Conservation (phyloP, 23 tunicate species). For the Clavelina lepadiformis region DNA sequence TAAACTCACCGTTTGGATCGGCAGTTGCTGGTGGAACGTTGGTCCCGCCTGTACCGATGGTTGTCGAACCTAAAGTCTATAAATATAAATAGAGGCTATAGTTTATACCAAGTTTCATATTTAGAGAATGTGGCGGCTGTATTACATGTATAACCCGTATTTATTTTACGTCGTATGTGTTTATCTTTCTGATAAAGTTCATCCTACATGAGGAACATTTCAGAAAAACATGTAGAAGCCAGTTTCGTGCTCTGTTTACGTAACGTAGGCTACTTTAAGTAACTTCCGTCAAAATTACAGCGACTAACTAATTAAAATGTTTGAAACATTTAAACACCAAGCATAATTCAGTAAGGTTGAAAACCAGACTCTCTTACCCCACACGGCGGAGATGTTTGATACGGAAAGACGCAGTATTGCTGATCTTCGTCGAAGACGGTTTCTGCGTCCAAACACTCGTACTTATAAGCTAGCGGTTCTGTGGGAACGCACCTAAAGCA, state of each 20-base stretch:
- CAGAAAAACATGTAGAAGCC: too few species aligned
- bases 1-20: slow-evolving; percentile 14
- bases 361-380: too few species aligned
- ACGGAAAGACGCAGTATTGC: slow-evolving; percentile 16
- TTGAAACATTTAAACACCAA: too few species aligned
- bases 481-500: slow-evolving; percentile 14
- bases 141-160: too few species aligned
- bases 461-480: slow-evolving; percentile 4
- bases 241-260: too few species aligned
- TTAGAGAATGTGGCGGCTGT: background rate
- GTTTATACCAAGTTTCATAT: background rate
- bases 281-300: too few species aligned
- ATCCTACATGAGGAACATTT: too few species aligned
- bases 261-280: too few species aligned
- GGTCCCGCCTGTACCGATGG: slow-evolving; percentile 1
- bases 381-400: slow-evolving; percentile 23
- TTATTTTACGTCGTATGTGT: too few species aligned
- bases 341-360: background rate
- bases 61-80: background rate
- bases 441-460: background rate
- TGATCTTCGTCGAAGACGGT: slow-evolving; percentile 3
- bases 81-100: background rate
- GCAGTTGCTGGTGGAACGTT: slow-evolving; percentile 2
- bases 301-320: too few species aligned
- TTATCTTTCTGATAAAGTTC: too few species aligned